Evolutionary conservation across 1,140 invertebrate species (phyloP).

Genomic region (Aphis craccivora): DNA sequence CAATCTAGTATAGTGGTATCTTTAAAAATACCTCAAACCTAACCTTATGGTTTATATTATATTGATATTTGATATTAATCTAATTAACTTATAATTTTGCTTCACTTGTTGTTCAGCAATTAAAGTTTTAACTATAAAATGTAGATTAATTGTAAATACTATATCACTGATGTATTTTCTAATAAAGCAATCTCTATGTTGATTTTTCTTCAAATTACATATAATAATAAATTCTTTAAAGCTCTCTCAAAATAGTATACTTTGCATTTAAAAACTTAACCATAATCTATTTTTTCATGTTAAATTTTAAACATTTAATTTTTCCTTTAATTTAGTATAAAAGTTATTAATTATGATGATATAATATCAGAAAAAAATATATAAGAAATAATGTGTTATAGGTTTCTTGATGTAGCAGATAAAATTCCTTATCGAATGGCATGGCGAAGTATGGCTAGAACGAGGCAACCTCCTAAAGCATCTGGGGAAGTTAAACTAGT

Average conservation of each 20-base stretch:
- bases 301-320: too few species aligned
- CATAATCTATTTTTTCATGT: too few species aligned
- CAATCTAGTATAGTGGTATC: not conserved
- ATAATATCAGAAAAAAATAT: too few species aligned
- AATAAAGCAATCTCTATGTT: not conserved
- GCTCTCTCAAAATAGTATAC: not conserved
- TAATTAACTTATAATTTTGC: not conserved
- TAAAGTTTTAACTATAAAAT: not conserved
- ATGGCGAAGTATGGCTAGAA: slow-evolving; percentile 53
- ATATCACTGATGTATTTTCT: not conserved
- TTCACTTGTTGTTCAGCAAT: not conserved
- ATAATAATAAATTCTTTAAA: not conserved
- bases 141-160: not conserved
- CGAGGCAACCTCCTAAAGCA: slow-evolving; percentile 46
- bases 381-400: not conserved
- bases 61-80: not conserved
- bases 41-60: not conserved
- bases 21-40: not conserved
- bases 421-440: slow-evolving; percentile 55
- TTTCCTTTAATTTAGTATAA: not conserved
- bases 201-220: not conserved
- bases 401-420: slow-evolving; percentile 41
- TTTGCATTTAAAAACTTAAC: too few species aligned
- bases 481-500: slow-evolving; percentile 46
- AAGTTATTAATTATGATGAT: not conserved